Conservation (phyloP, 2,888 invertebrate genomes). For the Drosophila greeni region DNA sequence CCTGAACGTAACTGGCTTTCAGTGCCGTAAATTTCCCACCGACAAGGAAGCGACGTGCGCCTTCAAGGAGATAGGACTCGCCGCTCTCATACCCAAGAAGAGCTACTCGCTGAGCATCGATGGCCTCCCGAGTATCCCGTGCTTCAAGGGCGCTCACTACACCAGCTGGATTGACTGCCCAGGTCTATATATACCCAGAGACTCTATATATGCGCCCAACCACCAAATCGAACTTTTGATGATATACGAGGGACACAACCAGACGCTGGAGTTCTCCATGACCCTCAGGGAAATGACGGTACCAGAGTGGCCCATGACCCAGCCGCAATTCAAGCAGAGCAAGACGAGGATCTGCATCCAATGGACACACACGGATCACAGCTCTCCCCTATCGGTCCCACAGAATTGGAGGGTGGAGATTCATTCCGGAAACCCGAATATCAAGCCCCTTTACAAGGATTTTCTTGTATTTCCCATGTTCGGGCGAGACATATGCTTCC, state of each 20-base stretch:
- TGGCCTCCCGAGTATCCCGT: not conserved
- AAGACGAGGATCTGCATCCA: not conserved
- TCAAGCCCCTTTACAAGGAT: not conserved
- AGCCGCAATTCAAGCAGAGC: not conserved
- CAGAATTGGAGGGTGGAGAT: not conserved
- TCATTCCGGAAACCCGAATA: not conserved
- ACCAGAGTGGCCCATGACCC: not conserved
- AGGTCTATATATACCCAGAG: not conserved
- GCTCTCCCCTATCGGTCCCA: no score
- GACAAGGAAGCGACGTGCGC: not conserved
- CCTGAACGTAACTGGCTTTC: not conserved
- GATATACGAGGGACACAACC: slow-evolving; percentile 2
- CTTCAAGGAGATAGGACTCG: not conserved
- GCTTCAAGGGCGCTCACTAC: not conserved
- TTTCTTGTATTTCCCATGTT: not conserved
- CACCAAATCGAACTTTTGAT: not conserved
- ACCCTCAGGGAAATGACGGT: not conserved
- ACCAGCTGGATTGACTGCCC: not conserved
- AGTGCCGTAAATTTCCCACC: not conserved
- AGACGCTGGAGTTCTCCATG: not conserved
- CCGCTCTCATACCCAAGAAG: not conserved
- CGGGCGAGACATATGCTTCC: not conserved
- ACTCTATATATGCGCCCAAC: not conserved
- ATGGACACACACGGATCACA: not conserved
- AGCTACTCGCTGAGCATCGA: not conserved